Evolutionary conservation across 2,888 invertebrate genomes (phyloP), one percentile per base, ranked within the genome.

Genomic region (Lepidonotus clava): DNA sequence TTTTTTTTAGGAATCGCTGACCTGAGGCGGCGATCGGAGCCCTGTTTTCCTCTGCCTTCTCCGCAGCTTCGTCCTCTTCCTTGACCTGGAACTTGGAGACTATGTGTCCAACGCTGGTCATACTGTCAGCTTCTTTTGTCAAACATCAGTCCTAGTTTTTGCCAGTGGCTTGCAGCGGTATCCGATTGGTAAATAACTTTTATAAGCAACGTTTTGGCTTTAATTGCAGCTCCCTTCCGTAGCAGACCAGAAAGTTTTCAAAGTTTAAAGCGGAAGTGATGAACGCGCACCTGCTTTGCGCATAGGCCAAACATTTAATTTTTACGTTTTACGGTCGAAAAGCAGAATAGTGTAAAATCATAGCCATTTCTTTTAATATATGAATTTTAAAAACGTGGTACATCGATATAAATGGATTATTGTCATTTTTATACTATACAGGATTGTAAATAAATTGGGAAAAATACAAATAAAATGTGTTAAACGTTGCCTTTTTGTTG

Each of bases 171-270:
- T 18, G 46, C 46, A 11, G 8, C 46, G 46, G 18, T 46, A 8
- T 46, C 46, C 46, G 46, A 46, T 46, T 46, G 24, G 2, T 28
- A 61, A 61, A 53, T n/a, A n/a, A 61, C 61, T 61, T 61, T 24
- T 61, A 61, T 61, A 24, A 11, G 2, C 28, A 24, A 32, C 28
- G 11, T 24, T 28, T 61, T n/a, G 24, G 24, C 24, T 24, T 32
- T 28, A 53, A 61, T 32, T 61, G 61, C 61, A 32, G 11, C 61
- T 24, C n/a, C 36, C 11, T 34, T n/a, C 6, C 71, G 1, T 34
- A 34, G 71, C 71, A 71, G 71, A 71, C 36, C 71, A 71, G 71
- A 71, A 71, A 71, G 71, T 71, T 71, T 71, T 71, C 71, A 71
- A 61, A 71, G 71, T 71, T 71, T 36, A 71, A 36, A 34, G n/a